Conservation (phyloP, 2,797 vertebrate genomes). For the Syngnathus acus region DNA sequence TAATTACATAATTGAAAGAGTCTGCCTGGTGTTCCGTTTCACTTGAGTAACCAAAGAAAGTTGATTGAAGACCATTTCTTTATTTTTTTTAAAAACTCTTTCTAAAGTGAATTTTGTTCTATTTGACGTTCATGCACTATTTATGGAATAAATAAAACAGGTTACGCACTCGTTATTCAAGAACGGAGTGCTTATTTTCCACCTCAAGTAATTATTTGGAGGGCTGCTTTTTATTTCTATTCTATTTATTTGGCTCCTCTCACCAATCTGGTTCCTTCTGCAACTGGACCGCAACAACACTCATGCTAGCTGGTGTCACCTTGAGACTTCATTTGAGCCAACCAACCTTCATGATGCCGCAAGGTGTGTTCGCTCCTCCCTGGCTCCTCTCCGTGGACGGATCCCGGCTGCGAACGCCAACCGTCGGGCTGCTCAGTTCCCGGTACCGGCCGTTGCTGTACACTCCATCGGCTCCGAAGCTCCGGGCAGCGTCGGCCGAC, state of each 20-base stretch:
- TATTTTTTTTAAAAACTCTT: neutral
- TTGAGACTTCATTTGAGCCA: slow-evolving; percentile 34
- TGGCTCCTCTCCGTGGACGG: slow-evolving; percentile 67
- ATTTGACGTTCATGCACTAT: neutral
- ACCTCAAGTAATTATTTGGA: too few species aligned
- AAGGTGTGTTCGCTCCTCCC: slow-evolving; percentile 63
- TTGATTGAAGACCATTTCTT: neutral
- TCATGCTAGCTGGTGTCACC: slow-evolving; percentile 39
- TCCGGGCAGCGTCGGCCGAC: slow-evolving; percentile 53
- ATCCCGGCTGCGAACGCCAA: slow-evolving; percentile 64
- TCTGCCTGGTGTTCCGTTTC: neutral
- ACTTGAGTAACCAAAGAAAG: neutral
- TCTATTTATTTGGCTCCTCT: too few species aligned
- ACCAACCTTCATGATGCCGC: slow-evolving; percentile 80
- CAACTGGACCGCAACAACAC: neutral
- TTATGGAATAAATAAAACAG: neutral
- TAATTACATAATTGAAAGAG: neutral
- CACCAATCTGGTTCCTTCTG: neutral
- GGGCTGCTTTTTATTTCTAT: too few species aligned
- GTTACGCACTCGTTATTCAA: neutral
- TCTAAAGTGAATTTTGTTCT: neutral
- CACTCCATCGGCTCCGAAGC: slow-evolving; percentile 63
- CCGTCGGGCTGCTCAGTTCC: slow-evolving; percentile 59
- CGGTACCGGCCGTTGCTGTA: slow-evolving; percentile 67
- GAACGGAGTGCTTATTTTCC: too few species aligned